Evolutionary conservation across 2,113 vertebrate genomes (phyloP).

Genomic region (Agelaius tricolor): DNA sequence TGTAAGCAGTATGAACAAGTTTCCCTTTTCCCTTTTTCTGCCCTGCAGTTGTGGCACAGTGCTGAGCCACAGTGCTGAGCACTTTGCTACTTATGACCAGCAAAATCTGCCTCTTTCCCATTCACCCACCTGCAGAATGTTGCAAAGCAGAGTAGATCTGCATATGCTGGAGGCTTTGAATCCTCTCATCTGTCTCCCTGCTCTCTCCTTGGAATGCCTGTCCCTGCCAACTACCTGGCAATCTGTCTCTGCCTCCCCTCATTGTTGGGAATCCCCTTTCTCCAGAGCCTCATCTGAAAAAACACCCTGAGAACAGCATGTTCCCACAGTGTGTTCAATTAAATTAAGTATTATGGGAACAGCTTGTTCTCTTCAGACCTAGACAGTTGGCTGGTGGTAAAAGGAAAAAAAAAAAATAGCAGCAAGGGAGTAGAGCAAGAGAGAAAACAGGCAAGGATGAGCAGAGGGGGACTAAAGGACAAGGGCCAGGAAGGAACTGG

Average conservation of each 20-base stretch:
- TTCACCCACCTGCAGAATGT: not conserved
- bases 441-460: slow-evolving; percentile 49
- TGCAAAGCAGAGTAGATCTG: not conserved
- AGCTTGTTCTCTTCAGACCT: slow-evolving; percentile 48
- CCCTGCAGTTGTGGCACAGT: not conserved
- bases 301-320: slow-evolving; percentile 47
- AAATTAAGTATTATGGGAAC: slow-evolving; percentile 57
- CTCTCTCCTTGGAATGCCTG: not conserved
- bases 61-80: not conserved
- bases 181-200: not conserved
- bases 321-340: slow-evolving; percentile 55
- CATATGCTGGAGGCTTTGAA: not conserved
- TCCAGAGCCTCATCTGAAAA: slow-evolving; percentile 25
- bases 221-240: slow-evolving; percentile 1
- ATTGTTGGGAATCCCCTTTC: slow-evolving; percentile 52
- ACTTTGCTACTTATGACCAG: not conserved
- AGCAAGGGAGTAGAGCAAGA: slow-evolving; percentile 42
- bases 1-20: not conserved
- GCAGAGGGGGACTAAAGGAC: not conserved
- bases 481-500: slow-evolving; percentile 15
- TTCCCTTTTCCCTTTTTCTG: not conserved
- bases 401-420: not conserved
- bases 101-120: not conserved
- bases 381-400: not conserved
- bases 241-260: not conserved